phyloP scores from a whole-genome alignment of 2,888 invertebrate genomes.

The Didymodactylos carnosus region DNA sequence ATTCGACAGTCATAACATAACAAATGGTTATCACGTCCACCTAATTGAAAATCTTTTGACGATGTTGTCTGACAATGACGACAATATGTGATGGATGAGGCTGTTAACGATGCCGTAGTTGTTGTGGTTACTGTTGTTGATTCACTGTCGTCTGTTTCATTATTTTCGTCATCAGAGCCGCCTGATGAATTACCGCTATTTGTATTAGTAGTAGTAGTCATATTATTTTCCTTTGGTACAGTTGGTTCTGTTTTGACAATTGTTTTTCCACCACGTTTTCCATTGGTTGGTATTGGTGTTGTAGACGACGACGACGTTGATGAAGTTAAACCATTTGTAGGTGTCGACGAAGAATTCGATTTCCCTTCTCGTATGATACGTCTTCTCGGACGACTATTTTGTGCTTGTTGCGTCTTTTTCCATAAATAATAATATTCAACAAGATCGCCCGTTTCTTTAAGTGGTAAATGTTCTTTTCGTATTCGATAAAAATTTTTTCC shows the following conservation, averaged over 20 bases:
- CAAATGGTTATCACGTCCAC: slow-evolving; percentile 49
- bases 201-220: not conserved
- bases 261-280: not conserved
- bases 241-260: slow-evolving; percentile 4
- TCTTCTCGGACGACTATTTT: slow-evolving; percentile 79
- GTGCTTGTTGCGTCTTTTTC: slow-evolving; percentile 97
- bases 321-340: not conserved
- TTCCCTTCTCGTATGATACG: slow-evolving; percentile 33
- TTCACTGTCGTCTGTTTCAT: not conserved
- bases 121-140: not conserved
- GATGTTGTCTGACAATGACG: slow-evolving; percentile 31
- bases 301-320: not conserved
- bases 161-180: slow-evolving; percentile 1
- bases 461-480: slow-evolving; percentile 77
- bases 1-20: slow-evolving; percentile 56
- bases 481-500: slow-evolving; percentile 98
- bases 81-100: too few species aligned
- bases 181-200: slow-evolving; percentile 1
- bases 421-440: slow-evolving; percentile 97
- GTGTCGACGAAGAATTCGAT: not conserved
- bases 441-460: slow-evolving; percentile 75
- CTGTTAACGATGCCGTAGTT: too few species aligned
- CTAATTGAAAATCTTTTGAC: slow-evolving; percentile 52
- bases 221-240: not conserved
- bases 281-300: not conserved